Conservation (phyloP, 2,113 vertebrate species). For the Heterochromis multidens region DNA sequence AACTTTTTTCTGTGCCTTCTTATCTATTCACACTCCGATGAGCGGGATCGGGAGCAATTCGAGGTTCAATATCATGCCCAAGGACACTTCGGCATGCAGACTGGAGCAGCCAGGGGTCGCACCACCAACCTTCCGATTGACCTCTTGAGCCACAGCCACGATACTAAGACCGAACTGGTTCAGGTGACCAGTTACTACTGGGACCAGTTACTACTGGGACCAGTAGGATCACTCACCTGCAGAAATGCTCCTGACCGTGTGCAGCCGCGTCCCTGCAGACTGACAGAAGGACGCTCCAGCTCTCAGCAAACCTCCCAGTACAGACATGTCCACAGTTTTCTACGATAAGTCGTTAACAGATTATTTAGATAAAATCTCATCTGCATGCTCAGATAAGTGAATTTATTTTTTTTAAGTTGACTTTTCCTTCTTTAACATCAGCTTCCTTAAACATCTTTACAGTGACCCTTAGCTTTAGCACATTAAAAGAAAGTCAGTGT, state of each 20-base stretch:
- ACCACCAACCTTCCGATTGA: background rate
- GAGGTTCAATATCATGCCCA: no score
- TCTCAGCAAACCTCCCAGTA: conserved; percentile 47
- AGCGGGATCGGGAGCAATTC: no score
- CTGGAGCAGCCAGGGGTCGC: background rate
- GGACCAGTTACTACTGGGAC: background rate
- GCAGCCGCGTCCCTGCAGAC: conserved; percentile 46
- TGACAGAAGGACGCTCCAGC: conserved; percentile 51
- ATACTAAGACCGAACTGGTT: background rate
- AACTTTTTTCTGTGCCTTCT: background rate
- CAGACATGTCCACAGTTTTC: conserved; percentile 50
- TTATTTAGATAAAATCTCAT: background rate
- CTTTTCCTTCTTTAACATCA: background rate
- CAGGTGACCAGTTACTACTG: background rate
- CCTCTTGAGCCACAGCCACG: background rate
- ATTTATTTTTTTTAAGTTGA: background rate
- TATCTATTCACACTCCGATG: no score
- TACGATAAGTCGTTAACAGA: background rate
- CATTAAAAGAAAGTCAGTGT: background rate
- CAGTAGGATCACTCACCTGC: conserved; percentile 29
- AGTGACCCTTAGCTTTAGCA: conserved; percentile 45
- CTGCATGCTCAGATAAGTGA: background rate
- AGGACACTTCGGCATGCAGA: background rate
- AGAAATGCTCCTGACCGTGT: conserved; percentile 41
- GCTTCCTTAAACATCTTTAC: background rate